These are phyloP conservation scores for Phengaris arion DNA, from an alignment of 2,888 invertebrate species.

Conservation along the genomic window DNA sequence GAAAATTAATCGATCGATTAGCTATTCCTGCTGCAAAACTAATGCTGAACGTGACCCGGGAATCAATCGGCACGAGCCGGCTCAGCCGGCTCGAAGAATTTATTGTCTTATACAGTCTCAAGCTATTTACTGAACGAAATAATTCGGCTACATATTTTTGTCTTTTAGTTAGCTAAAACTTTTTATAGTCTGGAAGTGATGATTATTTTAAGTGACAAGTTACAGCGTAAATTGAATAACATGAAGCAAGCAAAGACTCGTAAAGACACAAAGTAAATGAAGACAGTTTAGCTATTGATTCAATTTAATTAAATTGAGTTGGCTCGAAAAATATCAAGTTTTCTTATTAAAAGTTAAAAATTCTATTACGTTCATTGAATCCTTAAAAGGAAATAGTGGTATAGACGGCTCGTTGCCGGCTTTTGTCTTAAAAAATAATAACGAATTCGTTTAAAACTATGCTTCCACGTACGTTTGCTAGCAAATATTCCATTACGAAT, in stretches of 20 bases:
- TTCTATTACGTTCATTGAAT: background rate
- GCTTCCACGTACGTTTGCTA: slow-evolving; percentile 36
- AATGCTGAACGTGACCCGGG: slow-evolving; percentile 69
- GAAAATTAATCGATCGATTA: slow-evolving; percentile 77
- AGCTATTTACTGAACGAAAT: slow-evolving; percentile 42
- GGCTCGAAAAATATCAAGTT: too few species aligned
- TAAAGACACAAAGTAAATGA: too few species aligned
- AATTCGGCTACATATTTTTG: slow-evolving; percentile 35
- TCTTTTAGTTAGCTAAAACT: background rate
- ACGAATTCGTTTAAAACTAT: slow-evolving; percentile 20
- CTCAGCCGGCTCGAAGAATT: slow-evolving; percentile 60
- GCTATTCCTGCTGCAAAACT: slow-evolving; percentile 67
- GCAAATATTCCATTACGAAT: slow-evolving; percentile 37
- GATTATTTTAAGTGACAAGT: too few species aligned
- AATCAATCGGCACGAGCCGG: slow-evolving; percentile 58
- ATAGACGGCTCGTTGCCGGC: background rate
- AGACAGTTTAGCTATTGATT: too few species aligned
- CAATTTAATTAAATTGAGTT: too few species aligned
- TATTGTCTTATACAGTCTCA: slow-evolving; percentile 60
- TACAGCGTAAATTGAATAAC: too few species aligned
- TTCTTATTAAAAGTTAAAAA: background rate
- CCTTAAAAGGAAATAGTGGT: background rate
- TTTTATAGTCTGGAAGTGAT: too few species aligned
- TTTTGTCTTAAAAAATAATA: slow-evolving; percentile 16
- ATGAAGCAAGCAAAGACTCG: too few species aligned